Conservation (phyloP, 1,140 invertebrate genomes). For the Bombus breviceps region DNA sequence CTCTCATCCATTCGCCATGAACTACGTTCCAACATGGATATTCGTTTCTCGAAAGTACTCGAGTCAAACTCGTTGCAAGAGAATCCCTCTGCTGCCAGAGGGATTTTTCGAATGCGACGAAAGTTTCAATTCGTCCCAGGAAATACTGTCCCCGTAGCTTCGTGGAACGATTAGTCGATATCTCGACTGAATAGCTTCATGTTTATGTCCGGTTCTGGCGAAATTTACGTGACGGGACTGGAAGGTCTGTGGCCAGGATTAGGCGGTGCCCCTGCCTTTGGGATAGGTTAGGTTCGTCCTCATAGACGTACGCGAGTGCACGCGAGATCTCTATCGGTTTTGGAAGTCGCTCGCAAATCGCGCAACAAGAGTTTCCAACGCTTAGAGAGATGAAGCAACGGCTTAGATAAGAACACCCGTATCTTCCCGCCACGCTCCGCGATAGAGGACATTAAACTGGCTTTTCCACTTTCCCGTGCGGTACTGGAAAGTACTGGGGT, state of each 20-base stretch:
- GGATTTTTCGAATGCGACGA: neutral
- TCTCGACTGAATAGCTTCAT: neutral
- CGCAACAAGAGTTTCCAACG: neutral
- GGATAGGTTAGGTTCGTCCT: slow-evolving; percentile 54
- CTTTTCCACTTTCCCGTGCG: neutral
- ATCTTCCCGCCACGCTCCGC: no score
- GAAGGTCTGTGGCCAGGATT: slow-evolving; percentile 19
- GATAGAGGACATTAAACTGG: neutral
- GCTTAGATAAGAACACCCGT: neutral
- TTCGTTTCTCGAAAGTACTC: neutral
- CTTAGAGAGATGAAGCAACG: neutral
- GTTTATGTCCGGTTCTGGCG: slow-evolving; percentile 12
- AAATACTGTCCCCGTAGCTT: neutral
- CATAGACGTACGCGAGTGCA: slow-evolving; percentile 17
- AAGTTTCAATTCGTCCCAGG: neutral
- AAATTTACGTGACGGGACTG: slow-evolving; percentile 12
- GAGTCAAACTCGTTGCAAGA: neutral
- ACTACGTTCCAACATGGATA: neutral
- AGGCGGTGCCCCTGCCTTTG: slow-evolving; percentile 57
- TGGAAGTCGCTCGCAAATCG: slow-evolving; percentile 25
- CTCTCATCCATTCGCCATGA: neutral
- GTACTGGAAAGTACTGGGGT: neutral
- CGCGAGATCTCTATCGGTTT: slow-evolving; percentile 57
- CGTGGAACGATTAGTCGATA: no score
- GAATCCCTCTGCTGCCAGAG: neutral